Conservation (phyloP, 2,113 vertebrate genomes). For the Suncus etruscus region DNA sequence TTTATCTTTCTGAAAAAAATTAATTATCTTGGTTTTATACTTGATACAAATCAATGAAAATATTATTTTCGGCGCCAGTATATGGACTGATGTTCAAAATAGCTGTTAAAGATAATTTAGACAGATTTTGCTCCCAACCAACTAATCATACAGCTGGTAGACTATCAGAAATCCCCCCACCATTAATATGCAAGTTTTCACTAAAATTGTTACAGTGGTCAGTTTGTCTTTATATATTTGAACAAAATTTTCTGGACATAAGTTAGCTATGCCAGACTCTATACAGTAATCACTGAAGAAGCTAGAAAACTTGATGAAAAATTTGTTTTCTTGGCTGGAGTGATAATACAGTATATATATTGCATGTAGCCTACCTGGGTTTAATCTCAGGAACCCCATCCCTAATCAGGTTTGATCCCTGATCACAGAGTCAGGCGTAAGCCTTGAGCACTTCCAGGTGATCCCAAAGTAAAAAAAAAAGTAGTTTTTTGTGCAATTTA, state of each 20-base stretch:
- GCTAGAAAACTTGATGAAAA: not conserved
- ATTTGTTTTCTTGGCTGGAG: too few species aligned
- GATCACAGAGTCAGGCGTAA: too few species aligned
- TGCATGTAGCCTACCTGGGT: too few species aligned
- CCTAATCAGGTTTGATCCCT: too few species aligned
- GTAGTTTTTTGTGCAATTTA: too few species aligned
- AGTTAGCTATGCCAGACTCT: not conserved
- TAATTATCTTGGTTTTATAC: not conserved
- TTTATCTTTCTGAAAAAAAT: constrained; percentile 29
- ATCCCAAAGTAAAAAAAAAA: too few species aligned
- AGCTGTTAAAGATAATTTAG: not conserved
- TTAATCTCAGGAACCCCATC: too few species aligned
- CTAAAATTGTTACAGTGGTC: not conserved
- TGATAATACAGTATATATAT: too few species aligned
- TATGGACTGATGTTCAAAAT: not conserved
- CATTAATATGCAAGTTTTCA: not conserved
- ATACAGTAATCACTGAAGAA: not conserved
- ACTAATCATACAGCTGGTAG: not conserved
- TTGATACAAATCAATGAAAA: not conserved
- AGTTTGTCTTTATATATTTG: not conserved
- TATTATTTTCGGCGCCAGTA: not conserved
- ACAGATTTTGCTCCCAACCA: not conserved
- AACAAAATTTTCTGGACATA: too few species aligned
- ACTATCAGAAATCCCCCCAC: not conserved
- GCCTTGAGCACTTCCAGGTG: too few species aligned